Conservation (phyloP, 2,113 vertebrate genomes). For the Tautogolabrus adspersus region DNA sequence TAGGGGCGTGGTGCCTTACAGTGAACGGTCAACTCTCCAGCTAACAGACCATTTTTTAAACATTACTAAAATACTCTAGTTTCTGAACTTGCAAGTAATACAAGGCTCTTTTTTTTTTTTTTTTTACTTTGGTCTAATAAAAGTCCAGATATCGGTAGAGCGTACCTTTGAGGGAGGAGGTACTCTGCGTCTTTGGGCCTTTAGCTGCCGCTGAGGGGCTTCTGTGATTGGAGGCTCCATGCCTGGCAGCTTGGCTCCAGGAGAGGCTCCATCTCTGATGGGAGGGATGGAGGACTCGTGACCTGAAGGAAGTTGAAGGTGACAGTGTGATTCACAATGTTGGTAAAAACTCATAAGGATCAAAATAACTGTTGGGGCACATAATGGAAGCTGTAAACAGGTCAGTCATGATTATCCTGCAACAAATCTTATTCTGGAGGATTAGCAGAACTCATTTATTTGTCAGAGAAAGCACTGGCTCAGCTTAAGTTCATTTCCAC, state of each 20-base stretch:
- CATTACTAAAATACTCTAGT: too few species aligned
- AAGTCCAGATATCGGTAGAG: background rate
- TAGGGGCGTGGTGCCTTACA: too few species aligned
- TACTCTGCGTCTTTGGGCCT: constrained; percentile 88
- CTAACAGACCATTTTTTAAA: too few species aligned
- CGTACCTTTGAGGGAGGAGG: constrained; percentile 91
- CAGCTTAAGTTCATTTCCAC: too few species aligned
- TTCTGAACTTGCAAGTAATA: too few species aligned
- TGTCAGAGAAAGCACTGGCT: too few species aligned
- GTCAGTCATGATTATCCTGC: too few species aligned
- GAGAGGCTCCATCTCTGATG: constrained; percentile 75
- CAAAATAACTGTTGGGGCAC: background rate
- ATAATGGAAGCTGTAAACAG: too few species aligned
- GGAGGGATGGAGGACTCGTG: constrained; percentile 86
- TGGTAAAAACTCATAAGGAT: background rate
- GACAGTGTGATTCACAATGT: background rate
- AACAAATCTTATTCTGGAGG: too few species aligned
- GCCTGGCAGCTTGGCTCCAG: constrained; percentile 84
- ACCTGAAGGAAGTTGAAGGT: constrained; percentile 77
- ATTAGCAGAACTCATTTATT: too few species aligned
- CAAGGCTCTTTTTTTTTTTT: background rate
- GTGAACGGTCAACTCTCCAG: too few species aligned
- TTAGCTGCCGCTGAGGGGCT: constrained; percentile 89
- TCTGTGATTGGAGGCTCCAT: constrained; percentile 80
- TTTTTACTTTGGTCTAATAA: background rate